Base-by-base conservation (phyloP, 2,113 vertebrate species). In the Pachypanchax playfairii region DNA sequence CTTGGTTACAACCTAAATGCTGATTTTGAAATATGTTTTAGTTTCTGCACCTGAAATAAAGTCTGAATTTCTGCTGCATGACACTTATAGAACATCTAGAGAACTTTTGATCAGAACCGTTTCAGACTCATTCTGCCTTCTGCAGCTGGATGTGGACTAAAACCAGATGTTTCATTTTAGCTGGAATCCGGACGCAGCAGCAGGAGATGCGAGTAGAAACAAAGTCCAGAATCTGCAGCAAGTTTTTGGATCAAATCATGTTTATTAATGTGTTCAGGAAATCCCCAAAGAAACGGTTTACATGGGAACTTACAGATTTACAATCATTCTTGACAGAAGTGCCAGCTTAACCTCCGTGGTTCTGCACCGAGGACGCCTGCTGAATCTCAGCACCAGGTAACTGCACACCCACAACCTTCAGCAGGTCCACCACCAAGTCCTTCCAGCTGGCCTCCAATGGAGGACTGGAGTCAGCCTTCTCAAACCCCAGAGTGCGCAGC, bases 281-380 rank as follows among this genome's bases (percentile, higher is more conserved):
- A 87, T 79, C 87, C 87, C 86, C 85, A 86, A 86, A 76, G 80
- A 89, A 87, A 87, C 85, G 80, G 83, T 86, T 87, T 85, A 80
- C 78, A 84, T 86, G 82, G 86, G 83, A 87, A 85, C 81, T 68
- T 87, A 86, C 86, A 88, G 86, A 88, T 89, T 88, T 89, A 90
- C 89, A 90, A 90, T 90, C 89, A 86, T 76, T 79, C 80, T 85
- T 65, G 68, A 85, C 73, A 82, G 57, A 87, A 84, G 84, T 87
- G 87, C 83, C 85, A 85, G 71, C 70, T 82, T 66, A 53, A 78
- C 55, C 78, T 80, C 83, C 65, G 36, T 21, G 54, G 63, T 73
- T 77, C 75, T 26, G 81, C 85, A 60, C 70, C 26, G 76, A 82
- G 74, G 73, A 71, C 33, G 42, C 71, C 79, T 28, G 73, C 82